Base-by-base conservation (phyloP, 2,888 invertebrate genomes). In the Strigamia transsilvanica region DNA sequence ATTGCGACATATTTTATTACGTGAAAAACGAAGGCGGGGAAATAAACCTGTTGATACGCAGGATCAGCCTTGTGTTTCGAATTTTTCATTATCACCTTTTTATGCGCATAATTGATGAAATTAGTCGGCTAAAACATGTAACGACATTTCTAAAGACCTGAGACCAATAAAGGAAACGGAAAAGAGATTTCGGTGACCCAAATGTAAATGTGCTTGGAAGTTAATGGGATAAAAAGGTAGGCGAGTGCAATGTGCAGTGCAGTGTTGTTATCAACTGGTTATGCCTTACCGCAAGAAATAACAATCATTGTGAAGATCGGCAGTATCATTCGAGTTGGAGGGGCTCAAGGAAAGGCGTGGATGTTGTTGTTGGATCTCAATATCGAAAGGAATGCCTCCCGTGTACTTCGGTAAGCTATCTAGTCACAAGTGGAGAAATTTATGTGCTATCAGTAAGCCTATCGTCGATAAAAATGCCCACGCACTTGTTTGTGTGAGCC, bases 361-460 rank as follows among this genome's bases (percentile, higher is more conserved):
- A 42, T 42, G 79, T 42, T 79, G 41, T 79, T 41, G 38, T 38
- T 79, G 79, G 79, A 21, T 42, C 79, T 38, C 79, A 38, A 79
- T 79, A 79, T 79, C 79, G 79, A 42, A 42, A 41, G 79, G 79
- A 79, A 79, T 79, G 79, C 34, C 79, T 42, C 21, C 79, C 73
- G 32, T 73, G 32, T 73, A 73, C 73, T 73, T 32, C 79, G 79
- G 41, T 42, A 79, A 79, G 41, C 41, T 42, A 79, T 79, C 79
- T 79, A 38, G 79, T 79, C 79, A 79, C 42, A 38, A 79, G n/a
- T 42, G 79, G 34, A n/a, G 21, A 38, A 79, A 79, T 79, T 79
- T 79, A 79, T 79, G 79, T 79, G 79, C 79, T 42, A 79, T 79
- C 79, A 38, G 79, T 79, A 79, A 79, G 79, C 79, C 79, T 79